Evolutionary conservation across 2,113 vertebrate species (phyloP), one percentile per base, ranked within the genome.

Genomic region (Vanacampus margaritifer): DNA sequence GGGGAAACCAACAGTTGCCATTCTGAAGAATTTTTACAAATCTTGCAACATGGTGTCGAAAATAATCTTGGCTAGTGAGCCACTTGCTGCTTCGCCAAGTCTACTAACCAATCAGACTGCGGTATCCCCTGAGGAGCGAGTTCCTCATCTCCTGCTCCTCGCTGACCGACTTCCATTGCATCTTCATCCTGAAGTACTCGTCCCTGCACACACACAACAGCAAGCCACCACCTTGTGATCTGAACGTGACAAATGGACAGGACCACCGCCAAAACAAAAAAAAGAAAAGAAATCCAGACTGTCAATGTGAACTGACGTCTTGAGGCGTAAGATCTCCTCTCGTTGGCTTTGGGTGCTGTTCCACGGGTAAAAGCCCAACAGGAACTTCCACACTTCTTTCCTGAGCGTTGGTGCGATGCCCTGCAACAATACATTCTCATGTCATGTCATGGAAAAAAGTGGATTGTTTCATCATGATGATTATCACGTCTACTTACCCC

Each of bases 111-210:
- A 95, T 94, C 68, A 96, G 91, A 81, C 90, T 95, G 26, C 94
- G 92, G 90, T 96, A 94, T 28, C 95, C 95, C 0, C 93, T 86
- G 74, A 97, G 91, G 59, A 95, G 90, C 0, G 94, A 94, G 88
- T 97, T 97, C 70, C 94, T 93, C 79, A 90, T 94, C 84, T 97
- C 95, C 84, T 97, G 95, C 76, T 95, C 95, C 0, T 95, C 93
- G 5, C 91, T 95, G 73, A 97, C 93, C 0, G 95, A 97, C 62
- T 94, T 96, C 95, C 95, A 97, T 86, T 97, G 95, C 69, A 97
- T 92, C 88, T 97, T 97, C 95, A 97, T 97, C 11, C 93, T 90
- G 85, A 96, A 96, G 74, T 97, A 97, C 78, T 96, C 95, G 0
- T 97, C 94, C 58, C 95, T 97, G 81, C 23, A 56, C 28, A 75